Percentiles rank a stretch among this genome's conserved stretches.
phyloP scores from a whole-genome alignment of 2,888 invertebrate species.

The Torymus texanus region DNA sequence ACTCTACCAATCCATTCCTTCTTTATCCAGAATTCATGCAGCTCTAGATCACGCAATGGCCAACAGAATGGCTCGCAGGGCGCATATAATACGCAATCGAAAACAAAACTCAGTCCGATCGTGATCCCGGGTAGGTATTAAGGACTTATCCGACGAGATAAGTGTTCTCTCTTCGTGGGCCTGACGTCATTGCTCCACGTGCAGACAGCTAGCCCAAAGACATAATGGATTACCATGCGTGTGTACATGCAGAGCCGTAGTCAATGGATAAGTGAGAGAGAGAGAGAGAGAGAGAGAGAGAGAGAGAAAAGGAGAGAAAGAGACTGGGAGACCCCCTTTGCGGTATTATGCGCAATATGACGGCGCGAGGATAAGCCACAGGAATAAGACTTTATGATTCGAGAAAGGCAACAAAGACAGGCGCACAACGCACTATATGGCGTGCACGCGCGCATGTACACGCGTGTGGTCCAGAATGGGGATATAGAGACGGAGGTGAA shows the following conservation, averaged over 20 bases:
- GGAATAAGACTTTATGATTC: slow-evolving; percentile 67
- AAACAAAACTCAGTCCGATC: slow-evolving; percentile 39
- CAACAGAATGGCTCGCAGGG: background rate
- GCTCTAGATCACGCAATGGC: too few relatives aligned
- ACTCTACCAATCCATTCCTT: too few relatives aligned
- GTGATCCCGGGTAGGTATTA: slow-evolving; percentile 59
- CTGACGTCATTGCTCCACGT: background rate
- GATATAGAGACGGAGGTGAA: background rate
- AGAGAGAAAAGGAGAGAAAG: too few relatives aligned
- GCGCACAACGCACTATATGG: slow-evolving; percentile 34
- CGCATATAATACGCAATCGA: slow-evolving; percentile 28
- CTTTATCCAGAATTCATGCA: too few relatives aligned
- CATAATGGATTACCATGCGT: slow-evolving; percentile 41
- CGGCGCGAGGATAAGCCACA: slow-evolving; percentile 59
- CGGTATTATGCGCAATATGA: slow-evolving; percentile 60
- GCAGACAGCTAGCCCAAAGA: background rate
- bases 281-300: too few relatives aligned
- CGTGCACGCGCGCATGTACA: slow-evolving; percentile 33
- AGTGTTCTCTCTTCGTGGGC: slow-evolving; percentile 3
- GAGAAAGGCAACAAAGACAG: slow-evolving; percentile 62
- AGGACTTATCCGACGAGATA: slow-evolving; percentile 53
- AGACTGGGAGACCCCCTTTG: slow-evolving; percentile 15
- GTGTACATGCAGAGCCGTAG: background rate
- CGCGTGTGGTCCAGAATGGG: slow-evolving; percentile 47
- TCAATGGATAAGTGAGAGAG: slow-evolving; percentile 9